phyloP scores from a whole-genome alignment of 2,888 invertebrate species.

The Exephanes ischioxanthus region DNA sequence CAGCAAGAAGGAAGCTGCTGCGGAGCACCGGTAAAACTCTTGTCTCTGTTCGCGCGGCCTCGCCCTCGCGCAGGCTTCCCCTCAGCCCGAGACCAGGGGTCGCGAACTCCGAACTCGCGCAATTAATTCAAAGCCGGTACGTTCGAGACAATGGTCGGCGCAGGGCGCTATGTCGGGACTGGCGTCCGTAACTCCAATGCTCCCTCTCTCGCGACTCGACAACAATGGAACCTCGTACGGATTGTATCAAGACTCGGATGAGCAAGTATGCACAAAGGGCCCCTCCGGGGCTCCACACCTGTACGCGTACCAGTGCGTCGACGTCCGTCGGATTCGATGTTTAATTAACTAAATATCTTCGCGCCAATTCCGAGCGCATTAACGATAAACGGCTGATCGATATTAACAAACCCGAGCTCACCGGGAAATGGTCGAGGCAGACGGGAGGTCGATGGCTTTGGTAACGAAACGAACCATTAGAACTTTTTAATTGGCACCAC shows the following conservation, averaged over 20 bases:
- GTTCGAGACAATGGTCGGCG: slow-evolving; percentile 72
- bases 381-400: background rate
- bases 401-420: background rate
- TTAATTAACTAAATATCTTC: slow-evolving; percentile 15
- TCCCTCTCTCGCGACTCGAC: slow-evolving; percentile 34
- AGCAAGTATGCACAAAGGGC: slow-evolving; percentile 50
- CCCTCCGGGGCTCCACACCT: slow-evolving; percentile 39
- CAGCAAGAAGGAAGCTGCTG: slow-evolving; percentile 42
- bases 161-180: slow-evolving; percentile 49
- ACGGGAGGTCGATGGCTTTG: too few relatives aligned
- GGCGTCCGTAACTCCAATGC: slow-evolving; percentile 61
- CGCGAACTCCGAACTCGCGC: slow-evolving; percentile 70
- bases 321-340: slow-evolving; percentile 1
- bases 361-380: background rate
- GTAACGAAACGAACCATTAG: too few relatives aligned
- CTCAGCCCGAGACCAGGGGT: slow-evolving; percentile 53
- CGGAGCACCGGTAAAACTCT: slow-evolving; percentile 14
- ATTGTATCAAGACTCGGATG: slow-evolving; percentile 64
- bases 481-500: too few relatives aligned
- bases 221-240: slow-evolving; percentile 58
- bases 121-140: slow-evolving; percentile 77
- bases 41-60: background rate
- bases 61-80: slow-evolving; percentile 16
- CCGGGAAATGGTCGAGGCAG: too few relatives aligned
- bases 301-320: background rate